Percentiles rank a stretch among this genome's conserved stretches.
Conservation (phyloP, 2,113 vertebrate genomes). For the Corydoras sp. region DNA sequence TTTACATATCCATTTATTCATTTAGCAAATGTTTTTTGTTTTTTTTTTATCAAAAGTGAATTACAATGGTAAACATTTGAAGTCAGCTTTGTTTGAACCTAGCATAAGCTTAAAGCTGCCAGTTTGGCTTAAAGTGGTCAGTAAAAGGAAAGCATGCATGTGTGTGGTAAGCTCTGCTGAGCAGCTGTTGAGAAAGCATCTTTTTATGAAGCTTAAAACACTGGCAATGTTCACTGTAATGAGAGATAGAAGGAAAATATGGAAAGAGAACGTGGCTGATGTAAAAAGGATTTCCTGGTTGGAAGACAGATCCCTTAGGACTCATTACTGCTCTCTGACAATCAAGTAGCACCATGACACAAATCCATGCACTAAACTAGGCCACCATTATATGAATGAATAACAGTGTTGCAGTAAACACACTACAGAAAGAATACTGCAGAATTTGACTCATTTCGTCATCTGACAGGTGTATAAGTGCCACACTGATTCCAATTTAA, state of each 20-base stretch:
- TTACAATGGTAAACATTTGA: not conserved
- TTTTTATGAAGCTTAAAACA: conserved; percentile 33
- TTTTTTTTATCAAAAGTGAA: too few species aligned
- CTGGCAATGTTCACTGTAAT: conserved; percentile 35
- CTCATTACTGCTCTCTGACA: conserved; percentile 39
- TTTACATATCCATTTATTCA: too few species aligned
- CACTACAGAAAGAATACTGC: not conserved
- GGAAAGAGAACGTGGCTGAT: conserved; percentile 29
- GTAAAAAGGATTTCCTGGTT: conserved; percentile 41
- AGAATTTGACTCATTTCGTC: too few species aligned
- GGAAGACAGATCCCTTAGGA: conserved; percentile 36
- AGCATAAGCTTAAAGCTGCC: conserved; percentile 10
- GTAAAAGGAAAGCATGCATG: conserved; percentile 9
- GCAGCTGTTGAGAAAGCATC: conserved; percentile 39
- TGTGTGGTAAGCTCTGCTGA: conserved; percentile 21
- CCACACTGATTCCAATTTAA: too few species aligned
- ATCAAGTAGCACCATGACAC: conserved; percentile 24
- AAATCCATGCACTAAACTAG: conserved; percentile 13
- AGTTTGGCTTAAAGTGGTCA: conserved; percentile 15
- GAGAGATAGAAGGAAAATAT: conserved; percentile 16
- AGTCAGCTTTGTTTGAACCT: not conserved
- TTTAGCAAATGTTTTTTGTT: too few species aligned
- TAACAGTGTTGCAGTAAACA: conserved; percentile 5
- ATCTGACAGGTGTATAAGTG: too few species aligned
- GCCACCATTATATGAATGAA: conserved; percentile 24